Percentiles rank a stretch among this genome's conserved stretches.
Conservation (phyloP, 2,797 vertebrate species). For the Otus scops region DNA sequence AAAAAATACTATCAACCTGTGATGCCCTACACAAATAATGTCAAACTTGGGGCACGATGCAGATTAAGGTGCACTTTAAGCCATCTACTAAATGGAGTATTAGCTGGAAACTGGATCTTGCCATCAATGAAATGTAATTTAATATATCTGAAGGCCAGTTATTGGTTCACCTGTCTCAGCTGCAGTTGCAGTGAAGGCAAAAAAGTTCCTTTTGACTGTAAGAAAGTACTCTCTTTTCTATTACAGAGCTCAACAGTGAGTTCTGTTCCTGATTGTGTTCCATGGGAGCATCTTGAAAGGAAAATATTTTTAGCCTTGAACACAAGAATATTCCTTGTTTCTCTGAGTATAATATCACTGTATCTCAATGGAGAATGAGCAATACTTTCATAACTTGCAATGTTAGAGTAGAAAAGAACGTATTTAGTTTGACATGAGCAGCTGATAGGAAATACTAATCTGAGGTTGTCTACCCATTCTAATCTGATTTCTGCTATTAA, state of each 20-base stretch:
- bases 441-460: neutral
- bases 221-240: constrained; percentile 1
- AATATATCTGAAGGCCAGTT: constrained; percentile 36
- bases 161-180: constrained; percentile 16
- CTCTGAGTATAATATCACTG: neutral
- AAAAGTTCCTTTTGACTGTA: neutral
- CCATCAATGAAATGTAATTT: constrained; percentile 53
- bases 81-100: constrained; percentile 51
- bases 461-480: neutral
- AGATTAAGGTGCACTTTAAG: constrained; percentile 66
- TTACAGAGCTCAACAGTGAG: neutral
- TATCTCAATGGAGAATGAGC: neutral
- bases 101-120: constrained; percentile 49
- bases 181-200: neutral
- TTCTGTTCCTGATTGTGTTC: constrained; percentile 1
- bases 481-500: neutral
- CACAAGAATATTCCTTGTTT: neutral
- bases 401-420: neutral
- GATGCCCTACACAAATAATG: constrained; percentile 59
- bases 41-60: constrained; percentile 54
- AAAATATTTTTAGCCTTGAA: constrained; percentile 25
- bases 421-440: neutral
- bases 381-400: neutral
- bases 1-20: constrained; percentile 53
- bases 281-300: neutral